Evolutionary conservation across 2,113 vertebrate species (phyloP).

Genomic region (Natator depressus): DNA sequence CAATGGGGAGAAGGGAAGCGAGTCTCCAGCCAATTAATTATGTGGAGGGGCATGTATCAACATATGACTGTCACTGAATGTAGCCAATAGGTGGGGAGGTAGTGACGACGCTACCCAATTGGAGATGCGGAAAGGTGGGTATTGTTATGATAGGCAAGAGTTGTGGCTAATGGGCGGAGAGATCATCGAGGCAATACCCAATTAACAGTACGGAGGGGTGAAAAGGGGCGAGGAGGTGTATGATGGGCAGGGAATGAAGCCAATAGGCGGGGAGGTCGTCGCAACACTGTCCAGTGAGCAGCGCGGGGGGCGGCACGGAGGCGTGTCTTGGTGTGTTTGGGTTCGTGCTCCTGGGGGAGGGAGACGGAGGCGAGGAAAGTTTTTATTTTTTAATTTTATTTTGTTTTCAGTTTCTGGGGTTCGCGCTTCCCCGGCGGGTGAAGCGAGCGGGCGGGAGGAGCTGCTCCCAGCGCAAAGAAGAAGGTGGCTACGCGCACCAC

Average conservation of each 20-base stretch:
- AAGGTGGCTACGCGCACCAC: slow-evolving; percentile 51
- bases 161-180: slow-evolving; percentile 12
- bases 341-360: slow-evolving; percentile 82
- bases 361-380: slow-evolving; percentile 79
- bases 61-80: neutral
- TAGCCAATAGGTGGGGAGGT: neutral
- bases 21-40: neutral
- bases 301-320: neutral
- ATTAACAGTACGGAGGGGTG: slow-evolving; percentile 45
- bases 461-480: slow-evolving; percentile 51
- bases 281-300: slow-evolving; percentile 62
- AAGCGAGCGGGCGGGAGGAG: slow-evolving; percentile 2
- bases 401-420: slow-evolving; percentile 68
- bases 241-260: neutral
- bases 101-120: neutral
- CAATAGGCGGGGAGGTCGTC: slow-evolving; percentile 21
- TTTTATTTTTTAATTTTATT: slow-evolving; percentile 68
- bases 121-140: accelerated
- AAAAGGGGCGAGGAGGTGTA: slow-evolving; percentile 37
- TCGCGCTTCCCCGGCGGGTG: slow-evolving; percentile 44
- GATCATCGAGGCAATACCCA: neutral
- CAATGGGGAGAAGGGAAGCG: slow-evolving; percentile 6
- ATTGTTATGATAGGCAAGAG: neutral
- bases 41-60: neutral
- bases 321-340: slow-evolving; percentile 79